A percentile compares a stretch with the other conserved stretches of the same genome.
These are phyloP conservation scores for Thymelicus lineola DNA, from an alignment of 2,888 invertebrate genomes.

Conservation along the genomic window DNA sequence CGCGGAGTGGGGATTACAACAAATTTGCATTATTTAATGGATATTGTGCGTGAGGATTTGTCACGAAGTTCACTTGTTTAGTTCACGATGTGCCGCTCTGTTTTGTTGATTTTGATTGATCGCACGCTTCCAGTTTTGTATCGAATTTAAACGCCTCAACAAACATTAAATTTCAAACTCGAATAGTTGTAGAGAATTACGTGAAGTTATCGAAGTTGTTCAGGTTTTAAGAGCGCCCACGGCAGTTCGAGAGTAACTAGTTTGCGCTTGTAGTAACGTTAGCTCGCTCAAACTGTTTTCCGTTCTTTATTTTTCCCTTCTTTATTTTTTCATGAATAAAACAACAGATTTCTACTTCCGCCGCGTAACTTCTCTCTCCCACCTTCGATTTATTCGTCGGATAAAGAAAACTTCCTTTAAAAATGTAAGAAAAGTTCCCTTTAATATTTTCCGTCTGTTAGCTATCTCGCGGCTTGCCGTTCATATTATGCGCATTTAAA, in stretches of 20 bases:
- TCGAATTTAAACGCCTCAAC: slow-evolving; percentile 38
- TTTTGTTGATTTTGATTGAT: slow-evolving; percentile 64
- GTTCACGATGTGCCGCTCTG: slow-evolving; percentile 52
- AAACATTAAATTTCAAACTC: slow-evolving; percentile 35
- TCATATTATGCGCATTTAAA: slow-evolving; percentile 79
- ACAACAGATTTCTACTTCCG: slow-evolving; percentile 82
- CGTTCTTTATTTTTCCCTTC: slow-evolving; percentile 71
- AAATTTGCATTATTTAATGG: slow-evolving; percentile 85
- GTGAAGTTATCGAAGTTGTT: slow-evolving; percentile 31
- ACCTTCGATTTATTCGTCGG: slow-evolving; percentile 83
- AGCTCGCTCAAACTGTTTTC: slow-evolving; percentile 58
- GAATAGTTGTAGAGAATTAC: slow-evolving; percentile 32
- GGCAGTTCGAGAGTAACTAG: slow-evolving; percentile 52
- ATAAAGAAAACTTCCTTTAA: slow-evolving; percentile 83
- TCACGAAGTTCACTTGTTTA: slow-evolving; percentile 67
- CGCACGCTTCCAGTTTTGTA: slow-evolving; percentile 45
- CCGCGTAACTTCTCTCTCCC: slow-evolving; percentile 77
- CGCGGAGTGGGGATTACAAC: slow-evolving; percentile 78
- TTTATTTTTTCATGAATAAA: slow-evolving; percentile 84
- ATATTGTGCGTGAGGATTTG: slow-evolving; percentile 81
- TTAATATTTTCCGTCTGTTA: slow-evolving; percentile 82
- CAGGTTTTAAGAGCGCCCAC: slow-evolving; percentile 29
- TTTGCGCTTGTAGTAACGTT: slow-evolving; percentile 54
- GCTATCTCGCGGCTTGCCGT: slow-evolving; percentile 69
- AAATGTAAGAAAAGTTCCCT: slow-evolving; percentile 81